phyloP scores from a whole-genome alignment of 2,797 vertebrate genomes.

The Sus cebifrons region DNA sequence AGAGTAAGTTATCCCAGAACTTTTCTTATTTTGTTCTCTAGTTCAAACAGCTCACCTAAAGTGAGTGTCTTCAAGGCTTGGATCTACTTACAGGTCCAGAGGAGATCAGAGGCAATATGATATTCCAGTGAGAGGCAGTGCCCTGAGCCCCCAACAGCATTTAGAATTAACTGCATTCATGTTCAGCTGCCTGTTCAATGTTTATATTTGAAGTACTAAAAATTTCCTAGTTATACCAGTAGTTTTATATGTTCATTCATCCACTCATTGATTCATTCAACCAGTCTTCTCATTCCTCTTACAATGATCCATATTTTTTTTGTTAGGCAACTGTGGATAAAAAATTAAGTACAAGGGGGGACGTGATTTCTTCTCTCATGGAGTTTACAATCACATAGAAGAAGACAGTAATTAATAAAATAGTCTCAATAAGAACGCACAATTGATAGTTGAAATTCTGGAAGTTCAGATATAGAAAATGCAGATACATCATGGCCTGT shows the following conservation, averaged over 20 bases:
- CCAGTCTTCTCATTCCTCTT: background rate
- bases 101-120: background rate
- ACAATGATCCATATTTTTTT: background rate
- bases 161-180: background rate
- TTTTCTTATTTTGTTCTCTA: background rate
- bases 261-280: background rate
- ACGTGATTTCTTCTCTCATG: background rate
- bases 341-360: background rate
- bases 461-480: background rate
- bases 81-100: background rate
- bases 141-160: background rate
- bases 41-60: background rate
- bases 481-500: background rate
- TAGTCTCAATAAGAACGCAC: background rate
- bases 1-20: background rate
- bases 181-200: background rate
- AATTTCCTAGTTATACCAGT: background rate
- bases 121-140: background rate
- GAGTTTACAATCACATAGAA: background rate
- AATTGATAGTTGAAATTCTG: background rate
- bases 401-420: background rate
- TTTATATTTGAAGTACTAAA: background rate
- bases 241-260: background rate
- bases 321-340: background rate
- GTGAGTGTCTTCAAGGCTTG: background rate